Conservation (phyloP, 2,888 invertebrate genomes). For the Unio delphinus region DNA sequence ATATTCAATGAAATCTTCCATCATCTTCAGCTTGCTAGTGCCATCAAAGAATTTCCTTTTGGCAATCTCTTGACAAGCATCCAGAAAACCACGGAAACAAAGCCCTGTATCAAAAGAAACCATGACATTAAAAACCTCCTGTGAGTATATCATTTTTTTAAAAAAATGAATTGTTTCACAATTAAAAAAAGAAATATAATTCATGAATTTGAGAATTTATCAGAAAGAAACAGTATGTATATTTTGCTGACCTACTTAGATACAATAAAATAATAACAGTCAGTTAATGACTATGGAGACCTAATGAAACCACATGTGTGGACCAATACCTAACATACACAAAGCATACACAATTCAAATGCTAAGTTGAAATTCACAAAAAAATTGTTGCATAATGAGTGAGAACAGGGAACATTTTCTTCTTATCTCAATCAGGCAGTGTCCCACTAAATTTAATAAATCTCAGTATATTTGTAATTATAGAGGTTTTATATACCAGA, state of each 20-base stretch:
- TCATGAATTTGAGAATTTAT: background rate
- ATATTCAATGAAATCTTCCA: slow-evolving; percentile 56
- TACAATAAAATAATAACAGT: too few species aligned
- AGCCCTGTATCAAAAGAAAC: slow-evolving; percentile 49
- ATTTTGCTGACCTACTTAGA: background rate
- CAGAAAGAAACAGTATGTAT: slow-evolving; percentile 4
- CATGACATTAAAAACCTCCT: background rate
- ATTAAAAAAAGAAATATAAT: background rate
- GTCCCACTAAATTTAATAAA: too few species aligned
- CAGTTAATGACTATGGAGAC: too few species aligned
- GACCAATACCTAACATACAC: too few species aligned
- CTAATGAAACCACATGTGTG: too few species aligned
- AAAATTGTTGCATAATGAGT: too few species aligned
- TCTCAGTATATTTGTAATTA: too few species aligned
- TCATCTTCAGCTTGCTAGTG: slow-evolving; percentile 41
- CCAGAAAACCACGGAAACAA: slow-evolving; percentile 66
- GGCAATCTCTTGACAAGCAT: slow-evolving; percentile 64
- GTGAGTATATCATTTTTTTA: background rate
- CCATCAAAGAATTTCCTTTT: slow-evolving; percentile 49
- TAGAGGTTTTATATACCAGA: too few species aligned
- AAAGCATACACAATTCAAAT: too few species aligned
- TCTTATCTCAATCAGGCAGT: too few species aligned
- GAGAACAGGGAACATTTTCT: too few species aligned
- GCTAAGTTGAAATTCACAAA: too few species aligned
- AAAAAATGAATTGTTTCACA: background rate